Base-by-base conservation (phyloP, 92 coral and sea anemone species). In the Phenganax subtilis region DNA sequence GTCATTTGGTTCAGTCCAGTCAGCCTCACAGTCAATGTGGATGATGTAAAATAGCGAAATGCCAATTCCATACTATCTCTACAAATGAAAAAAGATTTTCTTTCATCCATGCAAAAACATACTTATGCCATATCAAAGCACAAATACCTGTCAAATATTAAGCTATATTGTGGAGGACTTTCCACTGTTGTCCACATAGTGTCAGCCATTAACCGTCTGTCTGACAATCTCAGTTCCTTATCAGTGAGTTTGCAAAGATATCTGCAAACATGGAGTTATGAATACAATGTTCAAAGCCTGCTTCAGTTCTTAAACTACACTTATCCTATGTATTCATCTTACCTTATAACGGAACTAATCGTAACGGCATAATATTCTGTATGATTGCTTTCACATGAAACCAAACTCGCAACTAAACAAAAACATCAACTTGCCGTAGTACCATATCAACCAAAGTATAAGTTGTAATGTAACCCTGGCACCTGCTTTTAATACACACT, bases 131-230 rank as follows among this genome's bases (percentile, higher is more conserved):
- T 16, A 0, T 9, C 81, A 51, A 0, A 29, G 31, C n/a, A 12
- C 47, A 10, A 27, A 10, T 73, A 93, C 92, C 93, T 90, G 75
- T 94, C 98, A 89, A 93, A 94, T 54, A 94, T 94, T 76, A 93
- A 93, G 66, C 97, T 93, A 51, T 96, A 90, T 81, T 94, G 97
- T 4, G 91, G 91, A 56, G 98, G 98, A 55, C 97, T 97, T 73
- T 94, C 91, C 0, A 94, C 98, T 59, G 97, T 96, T 87, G 92
- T 92, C 98, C 98, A 94, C 98, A 94, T 94, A 9, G 96, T 77
- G 86, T 94, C 98, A 44, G 93, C 98, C 98, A 94, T 94, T 14
- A 89, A 83, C 58, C 94, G 85, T 25, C 97, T 93, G 87, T 94
- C 98, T 20, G 97, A 92, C 65, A 92, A 93, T 55, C 97, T 84